phyloP scores from a whole-genome alignment of 2,797 vertebrate genomes.

The Poeciliopsis paucimaculata region DNA sequence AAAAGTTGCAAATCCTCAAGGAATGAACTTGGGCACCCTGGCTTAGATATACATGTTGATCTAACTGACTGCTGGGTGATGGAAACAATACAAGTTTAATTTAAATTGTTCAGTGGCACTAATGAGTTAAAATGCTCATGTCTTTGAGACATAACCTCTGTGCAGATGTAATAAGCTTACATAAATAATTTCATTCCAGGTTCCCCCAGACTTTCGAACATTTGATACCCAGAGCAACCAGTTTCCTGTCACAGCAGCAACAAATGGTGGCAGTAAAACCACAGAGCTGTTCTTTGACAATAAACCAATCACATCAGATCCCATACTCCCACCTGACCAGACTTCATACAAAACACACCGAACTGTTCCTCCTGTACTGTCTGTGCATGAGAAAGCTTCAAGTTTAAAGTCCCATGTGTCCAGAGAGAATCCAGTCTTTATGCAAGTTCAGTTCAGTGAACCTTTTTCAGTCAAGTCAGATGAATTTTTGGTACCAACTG shows the following conservation, averaged over 20 bases:
- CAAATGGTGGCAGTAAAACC: conserved; percentile 23
- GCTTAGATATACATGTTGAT: conserved; percentile 1
- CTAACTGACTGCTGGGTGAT: conserved; percentile 10
- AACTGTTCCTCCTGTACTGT: conserved; percentile 67
- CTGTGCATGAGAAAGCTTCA: conserved; percentile 20
- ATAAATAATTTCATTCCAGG: conserved; percentile 71
- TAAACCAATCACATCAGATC: conserved; percentile 24
- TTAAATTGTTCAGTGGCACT: conserved; percentile 6
- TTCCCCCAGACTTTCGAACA: conserved; percentile 37
- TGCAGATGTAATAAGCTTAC: conserved; percentile 9
- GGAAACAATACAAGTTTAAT: not conserved
- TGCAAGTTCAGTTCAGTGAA: conserved; percentile 40
- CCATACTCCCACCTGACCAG: conserved; percentile 60
- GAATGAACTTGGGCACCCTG: not conserved
- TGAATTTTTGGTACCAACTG: conserved; percentile 55
- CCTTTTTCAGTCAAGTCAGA: conserved; percentile 57
- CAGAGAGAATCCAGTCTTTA: conserved; percentile 2
- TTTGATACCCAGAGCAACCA: conserved; percentile 16
- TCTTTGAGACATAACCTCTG: not conserved
- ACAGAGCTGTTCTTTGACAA: conserved; percentile 15
- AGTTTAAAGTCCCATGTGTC: not conserved
- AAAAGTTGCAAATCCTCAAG: not conserved
- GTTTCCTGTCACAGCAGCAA: conserved; percentile 25
- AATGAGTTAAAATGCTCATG: conserved; percentile 19
- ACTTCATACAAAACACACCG: conserved; percentile 65